Evolutionary conservation across 2,888 invertebrate species (phyloP).

Genomic region (Diabrotica balteata): DNA sequence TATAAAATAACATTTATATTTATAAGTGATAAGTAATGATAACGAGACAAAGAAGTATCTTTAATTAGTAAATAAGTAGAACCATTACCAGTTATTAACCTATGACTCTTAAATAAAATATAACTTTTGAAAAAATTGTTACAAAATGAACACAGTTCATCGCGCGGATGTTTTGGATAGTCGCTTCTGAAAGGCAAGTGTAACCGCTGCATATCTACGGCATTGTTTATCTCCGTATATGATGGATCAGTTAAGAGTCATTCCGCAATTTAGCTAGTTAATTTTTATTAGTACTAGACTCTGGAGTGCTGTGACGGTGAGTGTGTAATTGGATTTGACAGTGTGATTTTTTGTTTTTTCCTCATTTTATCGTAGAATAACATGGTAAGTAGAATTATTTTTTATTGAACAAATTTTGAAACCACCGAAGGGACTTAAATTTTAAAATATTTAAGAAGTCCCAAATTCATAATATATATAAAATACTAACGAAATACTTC

Average conservation of each 20-base stretch:
- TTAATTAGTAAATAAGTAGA: no score
- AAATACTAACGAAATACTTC: no score
- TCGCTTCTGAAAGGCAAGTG: background rate
- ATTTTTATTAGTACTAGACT: constrained; percentile 44
- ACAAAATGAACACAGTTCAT: no score
- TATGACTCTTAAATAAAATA: no score
- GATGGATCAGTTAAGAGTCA: constrained; percentile 43
- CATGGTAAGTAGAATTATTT: constrained; percentile 13
- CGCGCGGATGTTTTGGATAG: no score
- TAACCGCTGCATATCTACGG: constrained; percentile 3
- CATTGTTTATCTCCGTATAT: constrained; percentile 24
- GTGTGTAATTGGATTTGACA: constrained; percentile 30
- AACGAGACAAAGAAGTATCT: no score
- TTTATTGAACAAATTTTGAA: constrained; percentile 4
- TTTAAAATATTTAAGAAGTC: no score
- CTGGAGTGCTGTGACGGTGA: constrained; percentile 24
- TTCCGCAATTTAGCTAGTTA: constrained; percentile 51
- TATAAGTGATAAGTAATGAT: no score
- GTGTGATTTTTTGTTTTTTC: constrained; percentile 23
- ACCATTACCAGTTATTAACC: no score
- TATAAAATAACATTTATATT: no score
- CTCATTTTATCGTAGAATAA: constrained; percentile 1
- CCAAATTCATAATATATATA: no score
- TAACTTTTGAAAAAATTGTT: no score
- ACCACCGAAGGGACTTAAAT: background rate